Evolutionary conservation across 2,113 vertebrate genomes (phyloP).

Genomic region (Microtus pennsylvanicus): DNA sequence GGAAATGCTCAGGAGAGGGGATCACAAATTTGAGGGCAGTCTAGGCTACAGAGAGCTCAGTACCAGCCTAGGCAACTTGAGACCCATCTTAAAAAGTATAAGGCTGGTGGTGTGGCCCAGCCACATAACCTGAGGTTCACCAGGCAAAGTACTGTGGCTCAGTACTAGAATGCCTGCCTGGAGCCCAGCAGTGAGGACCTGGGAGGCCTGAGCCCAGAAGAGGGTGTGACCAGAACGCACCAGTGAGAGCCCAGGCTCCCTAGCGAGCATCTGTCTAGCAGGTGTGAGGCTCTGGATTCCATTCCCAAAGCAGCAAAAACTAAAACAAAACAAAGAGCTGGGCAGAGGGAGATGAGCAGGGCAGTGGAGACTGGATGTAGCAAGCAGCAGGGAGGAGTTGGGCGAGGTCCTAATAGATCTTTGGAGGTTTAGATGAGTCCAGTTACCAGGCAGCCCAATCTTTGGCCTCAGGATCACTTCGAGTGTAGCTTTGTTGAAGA

Average conservation of each 20-base stretch:
- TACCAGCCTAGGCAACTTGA: not conserved
- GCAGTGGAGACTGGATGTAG: not conserved
- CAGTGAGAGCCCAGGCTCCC: not conserved
- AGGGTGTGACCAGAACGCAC: not conserved
- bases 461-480: slow-evolving; percentile 95
- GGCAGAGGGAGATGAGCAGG: not conserved
- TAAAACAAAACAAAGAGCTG: not conserved
- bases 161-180: no score
- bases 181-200: not conserved
- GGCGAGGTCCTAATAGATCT: not conserved
- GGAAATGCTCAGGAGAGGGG: not conserved
- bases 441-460: slow-evolving; percentile 92
- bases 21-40: not conserved
- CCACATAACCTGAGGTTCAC: not conserved
- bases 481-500: slow-evolving; percentile 93
- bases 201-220: not conserved
- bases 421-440: accelerated
- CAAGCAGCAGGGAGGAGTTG: not conserved
- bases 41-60: not conserved
- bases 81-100: not conserved
- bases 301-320: not conserved
- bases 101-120: not conserved
- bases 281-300: not conserved
- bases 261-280: not conserved
- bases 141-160: not conserved